Evolutionary conservation across 2,113 vertebrate genomes (phyloP).

Genomic region (Gobius niger): DNA sequence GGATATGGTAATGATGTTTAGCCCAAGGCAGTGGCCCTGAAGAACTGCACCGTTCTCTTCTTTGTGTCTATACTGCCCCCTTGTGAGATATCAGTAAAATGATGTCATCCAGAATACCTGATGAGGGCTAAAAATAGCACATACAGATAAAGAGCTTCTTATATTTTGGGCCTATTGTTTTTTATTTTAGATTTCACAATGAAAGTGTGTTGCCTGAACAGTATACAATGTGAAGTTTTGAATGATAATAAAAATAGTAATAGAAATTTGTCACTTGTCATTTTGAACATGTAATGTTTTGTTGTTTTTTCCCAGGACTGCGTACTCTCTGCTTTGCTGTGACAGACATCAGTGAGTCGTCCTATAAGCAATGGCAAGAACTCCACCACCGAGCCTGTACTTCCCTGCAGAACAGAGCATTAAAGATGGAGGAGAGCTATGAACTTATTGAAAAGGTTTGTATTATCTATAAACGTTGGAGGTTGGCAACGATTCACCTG

Average conservation of each 20-base stretch:
- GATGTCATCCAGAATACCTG: conserved; percentile 51
- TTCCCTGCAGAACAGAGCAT: conserved; percentile 88
- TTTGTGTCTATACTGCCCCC: conserved; percentile 63
- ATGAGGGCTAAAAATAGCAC: conserved; percentile 52
- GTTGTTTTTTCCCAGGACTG: conserved; percentile 76
- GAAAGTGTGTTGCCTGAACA: too few relatives aligned
- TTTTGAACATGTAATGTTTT: not conserved
- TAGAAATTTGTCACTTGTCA: not conserved
- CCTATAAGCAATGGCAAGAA: conserved; percentile 89
- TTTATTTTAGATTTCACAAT: too few relatives aligned
- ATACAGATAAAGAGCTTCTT: conserved; percentile 11
- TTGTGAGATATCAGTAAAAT: conserved; percentile 51
- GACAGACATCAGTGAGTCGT: conserved; percentile 88
- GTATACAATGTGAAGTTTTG: too few relatives aligned
- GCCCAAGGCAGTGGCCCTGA: conserved; percentile 8
- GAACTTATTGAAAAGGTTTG: conserved; percentile 95
- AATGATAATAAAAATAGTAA: not conserved
- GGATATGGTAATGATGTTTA: not conserved
- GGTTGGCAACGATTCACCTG: too few relatives aligned
- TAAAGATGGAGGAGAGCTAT: conserved; percentile 96
- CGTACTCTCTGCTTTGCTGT: conserved; percentile 95
- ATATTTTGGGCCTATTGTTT: too few relatives aligned
- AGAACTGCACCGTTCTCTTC: conserved; percentile 22
- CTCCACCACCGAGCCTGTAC: conserved; percentile 86
- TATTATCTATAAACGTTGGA: not conserved